Base-by-base conservation (phyloP, 2,113 vertebrate species). In the Thinocorus orbignyianus region DNA sequence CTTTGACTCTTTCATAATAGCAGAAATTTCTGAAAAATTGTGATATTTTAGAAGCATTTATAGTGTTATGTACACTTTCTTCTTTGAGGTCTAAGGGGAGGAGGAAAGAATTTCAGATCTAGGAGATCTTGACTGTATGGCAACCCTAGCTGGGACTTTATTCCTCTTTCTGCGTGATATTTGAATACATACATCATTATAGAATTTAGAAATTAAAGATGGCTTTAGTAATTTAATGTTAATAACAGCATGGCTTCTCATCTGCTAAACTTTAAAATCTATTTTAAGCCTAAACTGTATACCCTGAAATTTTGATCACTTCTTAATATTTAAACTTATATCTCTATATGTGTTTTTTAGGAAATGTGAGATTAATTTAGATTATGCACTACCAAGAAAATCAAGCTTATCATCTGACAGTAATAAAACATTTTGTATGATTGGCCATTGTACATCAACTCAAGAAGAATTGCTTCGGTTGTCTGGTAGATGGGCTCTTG, bases 381-480 rank as follows among this genome's bases (percentile, higher is more conserved):
- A 99, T 98, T 99, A 99, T 48, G 98, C 98, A 8, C 97, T 99
- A 31, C 99, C 99, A 81, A 98, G 99, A 88, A 99, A 99, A 98
- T 98, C 98, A 95, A 99, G 98, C 77, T 98, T 99, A 49, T 99
- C 99, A 35, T 99, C 99, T n/a, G 99, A 99, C 92, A 99, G 98
- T 97, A 99, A 99, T 97, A 99, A 99, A 97, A 99, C 99, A 9
- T 99, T 99, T 97, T 99, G 99, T 93, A 98, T 99, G 99, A 90
- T 99, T 91, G 99, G 99, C 73, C 99, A 99, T 94, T 98, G 97
- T 86, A 80, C 92, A 2, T 96, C 98, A 5, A 94, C 98, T 30
- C 98, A 98, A 94, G 99, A 99, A 97, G 99, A 99, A 23, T 58
- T 91, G 54, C 78, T 98, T 83, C 98, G 94, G n/a, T 97, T 98